phyloP scores from a whole-genome alignment of 2,888 invertebrate species.

The Oligia fasciuncula region DNA sequence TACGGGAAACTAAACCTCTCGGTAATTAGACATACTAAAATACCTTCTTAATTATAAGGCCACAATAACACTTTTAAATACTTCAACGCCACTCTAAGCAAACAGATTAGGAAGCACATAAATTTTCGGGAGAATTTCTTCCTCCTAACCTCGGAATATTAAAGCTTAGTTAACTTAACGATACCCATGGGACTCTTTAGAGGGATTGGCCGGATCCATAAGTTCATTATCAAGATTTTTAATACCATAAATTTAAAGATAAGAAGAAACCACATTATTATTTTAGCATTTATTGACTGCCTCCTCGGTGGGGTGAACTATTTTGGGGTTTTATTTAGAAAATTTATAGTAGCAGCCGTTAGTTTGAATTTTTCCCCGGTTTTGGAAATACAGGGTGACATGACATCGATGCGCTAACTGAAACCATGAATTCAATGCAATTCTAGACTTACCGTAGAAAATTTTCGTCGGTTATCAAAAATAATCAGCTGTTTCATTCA shows the following conservation, averaged over 20 bases:
- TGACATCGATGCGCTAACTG: no score
- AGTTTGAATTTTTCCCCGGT: background rate
- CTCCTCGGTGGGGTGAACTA: background rate
- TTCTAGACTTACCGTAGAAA: no score
- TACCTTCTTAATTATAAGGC: background rate
- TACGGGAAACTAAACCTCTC: no score
- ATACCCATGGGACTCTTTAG: conserved; percentile 33
- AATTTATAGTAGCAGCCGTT: background rate
- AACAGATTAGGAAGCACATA: background rate
- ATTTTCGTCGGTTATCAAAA: no score
- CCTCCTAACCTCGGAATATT: conserved; percentile 22
- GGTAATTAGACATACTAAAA: background rate
- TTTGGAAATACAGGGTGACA: background rate
- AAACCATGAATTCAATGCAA: no score
- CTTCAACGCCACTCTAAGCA: conserved; percentile 7
- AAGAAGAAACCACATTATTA: background rate
- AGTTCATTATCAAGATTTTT: conserved; percentile 42
- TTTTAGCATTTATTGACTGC: background rate
- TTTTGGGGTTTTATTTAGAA: background rate
- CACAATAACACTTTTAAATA: background rate
- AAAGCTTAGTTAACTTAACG: conserved; percentile 35
- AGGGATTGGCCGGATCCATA: conserved; percentile 4
- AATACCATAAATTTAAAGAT: background rate
- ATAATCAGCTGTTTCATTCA: no score
- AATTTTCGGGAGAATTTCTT: background rate